A percentile compares a stretch with the other conserved stretches of the same genome.
Evolutionary conservation across 2,113 vertebrate genomes (phyloP).

Genomic region (Siniperca chuatsi): DNA sequence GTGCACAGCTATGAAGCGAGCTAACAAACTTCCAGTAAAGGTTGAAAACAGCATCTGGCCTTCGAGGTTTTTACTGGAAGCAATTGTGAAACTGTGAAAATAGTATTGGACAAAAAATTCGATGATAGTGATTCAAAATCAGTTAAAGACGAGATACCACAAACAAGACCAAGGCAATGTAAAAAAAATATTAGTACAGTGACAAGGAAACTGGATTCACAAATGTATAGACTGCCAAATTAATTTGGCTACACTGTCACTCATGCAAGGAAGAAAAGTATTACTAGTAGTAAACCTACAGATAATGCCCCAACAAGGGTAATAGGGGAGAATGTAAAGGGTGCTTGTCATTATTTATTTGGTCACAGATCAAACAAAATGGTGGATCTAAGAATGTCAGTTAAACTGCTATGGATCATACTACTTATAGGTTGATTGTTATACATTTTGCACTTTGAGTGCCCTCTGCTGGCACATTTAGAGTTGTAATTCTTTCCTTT

Average conservation of each 20-base stretch:
- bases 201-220: background rate
- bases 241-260: background rate
- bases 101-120: no score
- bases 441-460: background rate
- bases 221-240: background rate
- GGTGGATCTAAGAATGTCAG: no score
- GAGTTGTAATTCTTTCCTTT: background rate
- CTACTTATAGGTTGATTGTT: background rate
- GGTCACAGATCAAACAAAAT: no score
- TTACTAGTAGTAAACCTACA: background rate
- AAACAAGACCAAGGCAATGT: background rate
- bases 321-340: background rate
- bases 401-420: no score
- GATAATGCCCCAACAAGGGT: background rate
- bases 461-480: background rate
- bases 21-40: background rate
- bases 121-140: background rate
- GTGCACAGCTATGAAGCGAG: no score
- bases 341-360: no score
- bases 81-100: background rate
- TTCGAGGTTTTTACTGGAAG: background rate
- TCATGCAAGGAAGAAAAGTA: background rate
- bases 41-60: background rate
- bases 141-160: background rate
- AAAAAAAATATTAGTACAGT: background rate